Conservation (phyloP, 2,797 vertebrate genomes). For the Percopsis omiscomaycus region DNA sequence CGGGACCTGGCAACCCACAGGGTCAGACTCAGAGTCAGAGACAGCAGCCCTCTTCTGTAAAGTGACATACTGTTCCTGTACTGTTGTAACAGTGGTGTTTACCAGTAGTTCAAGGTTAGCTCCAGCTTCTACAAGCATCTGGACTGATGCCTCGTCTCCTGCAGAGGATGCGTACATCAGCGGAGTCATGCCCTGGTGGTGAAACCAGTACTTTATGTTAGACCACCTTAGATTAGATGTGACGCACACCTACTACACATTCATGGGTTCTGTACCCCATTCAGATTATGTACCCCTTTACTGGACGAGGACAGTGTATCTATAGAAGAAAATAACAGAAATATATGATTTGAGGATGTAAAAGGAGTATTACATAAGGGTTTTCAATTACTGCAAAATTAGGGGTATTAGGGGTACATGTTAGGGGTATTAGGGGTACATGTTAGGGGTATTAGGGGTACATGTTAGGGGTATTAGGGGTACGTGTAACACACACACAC, state of each 20-base stretch:
- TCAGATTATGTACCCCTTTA: no score
- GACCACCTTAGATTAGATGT: neutral
- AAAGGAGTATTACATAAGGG: no score
- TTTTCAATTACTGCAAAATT: no score
- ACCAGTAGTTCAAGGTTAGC: conserved; percentile 86
- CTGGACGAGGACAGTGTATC: no score
- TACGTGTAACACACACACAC: conserved; percentile 1
- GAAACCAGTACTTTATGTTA: neutral
- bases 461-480: no score
- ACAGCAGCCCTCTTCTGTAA: neutral
- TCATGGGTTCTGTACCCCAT: no score
- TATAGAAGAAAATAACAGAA: no score
- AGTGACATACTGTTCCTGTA: neutral
- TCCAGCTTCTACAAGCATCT: conserved; percentile 87
- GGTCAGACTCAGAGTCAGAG: neutral
- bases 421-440: no score
- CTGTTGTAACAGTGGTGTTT: neutral
- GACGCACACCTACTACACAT: no score
- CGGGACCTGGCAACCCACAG: conserved; percentile 80
- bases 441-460: no score
- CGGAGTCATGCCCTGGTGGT: conserved; percentile 84
- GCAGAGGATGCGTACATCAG: conserved; percentile 89
- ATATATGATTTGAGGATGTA: no score
- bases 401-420: no score
- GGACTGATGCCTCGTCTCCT: conserved; percentile 91